A percentile compares a stretch with the other conserved stretches of the same genome.
Evolutionary conservation across 2,888 invertebrate species (phyloP).

Genomic region (Minunthozetes semirufus): DNA sequence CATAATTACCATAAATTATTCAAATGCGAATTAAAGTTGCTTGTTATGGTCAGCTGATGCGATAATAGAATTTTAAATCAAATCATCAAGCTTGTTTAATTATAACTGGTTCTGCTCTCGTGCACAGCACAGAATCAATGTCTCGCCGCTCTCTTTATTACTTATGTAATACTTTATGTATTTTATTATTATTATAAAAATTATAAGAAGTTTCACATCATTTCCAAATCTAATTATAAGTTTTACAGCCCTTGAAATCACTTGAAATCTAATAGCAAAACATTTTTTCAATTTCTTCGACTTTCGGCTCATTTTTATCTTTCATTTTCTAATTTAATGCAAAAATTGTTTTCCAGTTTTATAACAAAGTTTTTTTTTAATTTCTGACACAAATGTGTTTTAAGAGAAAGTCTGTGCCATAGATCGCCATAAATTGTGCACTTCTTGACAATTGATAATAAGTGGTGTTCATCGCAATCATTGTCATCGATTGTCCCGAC

Average conservation of each 20-base stretch:
- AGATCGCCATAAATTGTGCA: not conserved
- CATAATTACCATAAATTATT: too few species aligned
- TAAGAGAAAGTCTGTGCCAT: not conserved
- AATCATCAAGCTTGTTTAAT: too few species aligned
- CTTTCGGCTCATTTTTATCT: not conserved
- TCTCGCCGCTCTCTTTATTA: too few species aligned
- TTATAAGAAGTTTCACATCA: not conserved
- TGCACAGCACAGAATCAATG: too few species aligned
- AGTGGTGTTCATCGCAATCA: not conserved
- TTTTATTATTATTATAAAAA: not conserved
- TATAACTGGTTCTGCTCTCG: too few species aligned
- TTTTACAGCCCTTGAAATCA: not conserved
- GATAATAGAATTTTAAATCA: too few species aligned
- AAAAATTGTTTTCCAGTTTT: not conserved
- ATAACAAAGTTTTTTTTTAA: too few species aligned
- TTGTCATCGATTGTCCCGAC: not conserved
- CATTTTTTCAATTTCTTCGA: not conserved
- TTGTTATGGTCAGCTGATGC: too few species aligned
- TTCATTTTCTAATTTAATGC: not conserved
- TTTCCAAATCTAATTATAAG: conserved; percentile 25
- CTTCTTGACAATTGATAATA: not conserved
- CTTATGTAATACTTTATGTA: too few species aligned
- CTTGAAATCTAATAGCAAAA: conserved; percentile 11
- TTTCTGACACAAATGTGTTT: too few species aligned
- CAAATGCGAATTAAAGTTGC: too few species aligned